Evolutionary conservation across 2,888 invertebrate genomes (phyloP).

Genomic region (Papilio protenor): DNA sequence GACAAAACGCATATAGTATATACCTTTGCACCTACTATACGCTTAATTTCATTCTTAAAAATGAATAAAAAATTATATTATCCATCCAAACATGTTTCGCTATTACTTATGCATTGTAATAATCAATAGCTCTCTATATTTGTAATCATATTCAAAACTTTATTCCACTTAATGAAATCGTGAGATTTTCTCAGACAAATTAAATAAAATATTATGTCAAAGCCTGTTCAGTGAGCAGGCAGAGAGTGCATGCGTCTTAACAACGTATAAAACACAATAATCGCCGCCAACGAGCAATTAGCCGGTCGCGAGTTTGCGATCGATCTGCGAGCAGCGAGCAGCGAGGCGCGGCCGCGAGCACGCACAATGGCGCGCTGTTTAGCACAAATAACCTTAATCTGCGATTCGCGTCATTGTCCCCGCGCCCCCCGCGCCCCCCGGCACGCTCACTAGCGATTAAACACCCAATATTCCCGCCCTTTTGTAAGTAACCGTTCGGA

Average conservation of each 20-base stretch:
- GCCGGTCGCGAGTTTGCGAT: slow-evolving; percentile 29
- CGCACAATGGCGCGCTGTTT: slow-evolving; percentile 72
- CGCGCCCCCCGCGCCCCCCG: slow-evolving; percentile 53
- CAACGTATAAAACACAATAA: slow-evolving; percentile 49
- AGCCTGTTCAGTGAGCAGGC: not conserved
- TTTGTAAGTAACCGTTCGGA: slow-evolving; percentile 64
- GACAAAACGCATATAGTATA: not conserved
- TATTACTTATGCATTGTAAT: not conserved
- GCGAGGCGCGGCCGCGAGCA: slow-evolving; percentile 61
- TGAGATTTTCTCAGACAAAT: slow-evolving; percentile 39
- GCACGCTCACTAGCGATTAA: slow-evolving; percentile 68
- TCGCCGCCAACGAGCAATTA: slow-evolving; percentile 57
- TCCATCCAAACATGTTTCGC: not conserved
- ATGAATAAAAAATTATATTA: not conserved
- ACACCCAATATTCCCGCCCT: slow-evolving; percentile 69
- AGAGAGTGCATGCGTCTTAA: slow-evolving; percentile 23
- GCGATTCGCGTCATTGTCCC: slow-evolving; percentile 59
- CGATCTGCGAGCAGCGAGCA: slow-evolving; percentile 40
- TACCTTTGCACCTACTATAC: not conserved
- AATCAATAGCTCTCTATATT: not conserved
- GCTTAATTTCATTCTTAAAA: not conserved
- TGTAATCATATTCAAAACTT: slow-evolving; percentile 14
- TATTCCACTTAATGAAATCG: slow-evolving; percentile 13
- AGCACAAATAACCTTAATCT: slow-evolving; percentile 78
- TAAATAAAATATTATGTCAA: slow-evolving; percentile 15